These are phyloP conservation scores for Orycteropus afer DNA, from an alignment of 2,113 vertebrate species.

Conservation along the genomic window DNA sequence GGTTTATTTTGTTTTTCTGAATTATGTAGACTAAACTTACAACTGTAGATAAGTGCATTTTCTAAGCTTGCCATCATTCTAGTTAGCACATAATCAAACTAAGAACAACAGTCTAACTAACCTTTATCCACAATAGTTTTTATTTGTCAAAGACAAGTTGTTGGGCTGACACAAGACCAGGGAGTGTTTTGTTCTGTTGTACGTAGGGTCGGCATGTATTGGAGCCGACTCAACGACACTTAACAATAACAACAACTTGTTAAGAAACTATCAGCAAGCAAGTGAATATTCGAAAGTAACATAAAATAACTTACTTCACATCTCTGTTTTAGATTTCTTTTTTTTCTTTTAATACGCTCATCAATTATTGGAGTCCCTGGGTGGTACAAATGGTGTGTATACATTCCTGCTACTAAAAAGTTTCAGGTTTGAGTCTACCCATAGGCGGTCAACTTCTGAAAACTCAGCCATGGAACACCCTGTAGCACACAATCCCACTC, in stretches of 20 bases:
- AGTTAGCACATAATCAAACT: neutral
- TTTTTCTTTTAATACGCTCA: neutral
- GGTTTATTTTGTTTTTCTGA: neutral
- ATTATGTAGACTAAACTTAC: conserved; percentile 6
- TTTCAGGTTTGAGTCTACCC: too few species aligned
- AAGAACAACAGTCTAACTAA: neutral
- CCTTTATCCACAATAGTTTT: conserved; percentile 21
- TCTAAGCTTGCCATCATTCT: neutral
- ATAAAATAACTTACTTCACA: neutral
- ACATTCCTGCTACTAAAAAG: too few species aligned
- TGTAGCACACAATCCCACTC: too few species aligned
- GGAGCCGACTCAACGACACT: too few species aligned
- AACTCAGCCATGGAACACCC: too few species aligned
- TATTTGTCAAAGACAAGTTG: neutral
- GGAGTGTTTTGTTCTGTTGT: too few species aligned
- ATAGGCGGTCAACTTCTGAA: too few species aligned
- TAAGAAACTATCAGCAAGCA: neutral
- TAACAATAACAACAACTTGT: too few species aligned
- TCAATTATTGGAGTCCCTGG: too few species aligned
- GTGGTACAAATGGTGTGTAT: too few species aligned
- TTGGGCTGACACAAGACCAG: too few species aligned
- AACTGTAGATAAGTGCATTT: neutral
- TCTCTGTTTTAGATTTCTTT: neutral
- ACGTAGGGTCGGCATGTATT: too few species aligned
- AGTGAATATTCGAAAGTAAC: conserved; percentile 24